Evolutionary conservation across 2,113 vertebrate species (phyloP), one percentile per base, ranked within the genome.

Genomic region (Mixornis gularis): DNA sequence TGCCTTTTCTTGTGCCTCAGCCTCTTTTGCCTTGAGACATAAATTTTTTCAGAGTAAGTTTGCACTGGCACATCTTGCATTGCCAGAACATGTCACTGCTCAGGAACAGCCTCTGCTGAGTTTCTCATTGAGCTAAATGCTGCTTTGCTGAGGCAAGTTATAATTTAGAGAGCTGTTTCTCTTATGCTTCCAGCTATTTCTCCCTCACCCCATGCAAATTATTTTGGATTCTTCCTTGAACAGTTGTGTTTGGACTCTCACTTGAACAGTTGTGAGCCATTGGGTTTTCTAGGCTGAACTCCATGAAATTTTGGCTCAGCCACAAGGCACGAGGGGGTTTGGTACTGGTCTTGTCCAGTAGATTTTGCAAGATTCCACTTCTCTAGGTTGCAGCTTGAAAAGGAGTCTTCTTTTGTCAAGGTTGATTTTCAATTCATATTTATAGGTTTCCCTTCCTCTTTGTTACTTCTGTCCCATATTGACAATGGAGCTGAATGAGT

Each of bases 61-160:
- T 82, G 46, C 29, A 17, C 16, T 55, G 48, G 24, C 32, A 32
- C 16, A 24, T 59, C 81, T 85, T 2, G 0, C 46, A 8, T 41
- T 69, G 43, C 32, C 5, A 7, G 51, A 76, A 36, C 25, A 1
- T 0, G 0, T 32, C 7, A 4, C 34, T 87, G 59, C 26, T 51
- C 53, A 62, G 53, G 51, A 82, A 14, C 51, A 63, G 87, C 55
- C 43, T 72, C 73, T 79, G 38, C 18, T 62, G 51, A 36, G 51
- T 51, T 93, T 69, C 58, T 68, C 29, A 20, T 7, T 62, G 38
- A 91, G 51, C 34, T 65, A 48, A 43, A 3, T 72, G 43, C 51
- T 71, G 41, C 60, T 85, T 90, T 72, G 38, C 70, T 85, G 27
- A 59, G 19, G 16, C 29, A 46, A 59, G 22, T 13, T 32, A 59